These are phyloP conservation scores for Zaprionus taronus DNA, from an alignment of 1,140 invertebrate genomes.

Conservation along the genomic window DNA sequence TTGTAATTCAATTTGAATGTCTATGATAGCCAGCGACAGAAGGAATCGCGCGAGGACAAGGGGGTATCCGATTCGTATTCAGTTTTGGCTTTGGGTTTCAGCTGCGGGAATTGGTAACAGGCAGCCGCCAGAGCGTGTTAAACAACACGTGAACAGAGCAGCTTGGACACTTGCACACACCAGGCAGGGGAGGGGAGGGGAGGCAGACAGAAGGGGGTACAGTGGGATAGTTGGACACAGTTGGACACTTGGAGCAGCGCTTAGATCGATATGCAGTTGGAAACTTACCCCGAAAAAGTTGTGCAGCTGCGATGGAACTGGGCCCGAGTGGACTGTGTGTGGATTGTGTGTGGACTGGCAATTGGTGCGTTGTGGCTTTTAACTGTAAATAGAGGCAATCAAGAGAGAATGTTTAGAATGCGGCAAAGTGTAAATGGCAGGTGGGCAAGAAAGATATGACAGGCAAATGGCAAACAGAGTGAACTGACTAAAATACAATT, in stretches of 20 bases:
- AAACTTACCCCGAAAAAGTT: slow-evolving; percentile 39
- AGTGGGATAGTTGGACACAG: background rate
- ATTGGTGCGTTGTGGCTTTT: slow-evolving; percentile 12
- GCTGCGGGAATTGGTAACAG: slow-evolving; percentile 30
- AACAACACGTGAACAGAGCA: slow-evolving; percentile 56
- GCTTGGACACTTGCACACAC: slow-evolving; percentile 28
- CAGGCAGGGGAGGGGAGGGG: too few species aligned
- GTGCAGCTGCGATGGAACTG: background rate
- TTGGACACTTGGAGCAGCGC: slow-evolving; percentile 1
- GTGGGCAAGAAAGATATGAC: background rate
- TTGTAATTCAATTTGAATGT: slow-evolving; percentile 58
- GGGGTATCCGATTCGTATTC: background rate
- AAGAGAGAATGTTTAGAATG: slow-evolving; percentile 8
- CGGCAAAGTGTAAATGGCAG: background rate
- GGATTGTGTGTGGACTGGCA: background rate
- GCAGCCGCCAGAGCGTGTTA: slow-evolving; percentile 52
- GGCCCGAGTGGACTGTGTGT: background rate
- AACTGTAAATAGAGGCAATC: slow-evolving; percentile 33
- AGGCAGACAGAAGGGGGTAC: background rate
- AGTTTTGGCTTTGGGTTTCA: background rate
- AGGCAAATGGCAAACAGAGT: background rate
- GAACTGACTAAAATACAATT: background rate
- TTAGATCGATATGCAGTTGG: slow-evolving; percentile 31
- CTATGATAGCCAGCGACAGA: slow-evolving; percentile 45
- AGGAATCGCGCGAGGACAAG: slow-evolving; percentile 7